These are phyloP conservation scores for Platichthys flesus DNA, from an alignment of 2,113 vertebrate species.

Conservation along the genomic window DNA sequence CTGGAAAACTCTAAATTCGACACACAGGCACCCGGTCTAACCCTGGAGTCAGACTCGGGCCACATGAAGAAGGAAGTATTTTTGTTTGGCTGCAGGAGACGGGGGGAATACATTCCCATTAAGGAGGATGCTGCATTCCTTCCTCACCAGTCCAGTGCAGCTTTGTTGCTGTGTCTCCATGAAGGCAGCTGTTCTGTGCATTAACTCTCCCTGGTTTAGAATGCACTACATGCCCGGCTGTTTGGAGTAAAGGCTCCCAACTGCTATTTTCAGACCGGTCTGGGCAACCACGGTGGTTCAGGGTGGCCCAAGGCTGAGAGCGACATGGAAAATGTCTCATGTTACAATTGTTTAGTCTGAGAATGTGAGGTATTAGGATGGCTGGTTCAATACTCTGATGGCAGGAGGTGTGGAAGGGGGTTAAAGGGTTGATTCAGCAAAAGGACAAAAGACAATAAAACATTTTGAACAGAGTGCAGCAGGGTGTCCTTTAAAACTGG, in stretches of 20 bases:
- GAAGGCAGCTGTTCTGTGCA: slow-evolving; percentile 70
- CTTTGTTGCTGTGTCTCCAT: slow-evolving; percentile 38
- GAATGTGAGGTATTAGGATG: slow-evolving; percentile 22
- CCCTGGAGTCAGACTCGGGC: slow-evolving; percentile 50
- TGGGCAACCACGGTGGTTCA: slow-evolving; percentile 17
- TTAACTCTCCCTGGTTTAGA: slow-evolving; percentile 59
- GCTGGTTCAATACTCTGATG: background rate
- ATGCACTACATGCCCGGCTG: slow-evolving; percentile 5
- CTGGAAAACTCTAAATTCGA: slow-evolving; percentile 49
- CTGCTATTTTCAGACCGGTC: slow-evolving; percentile 68
- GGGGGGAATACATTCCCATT: slow-evolving; percentile 30
- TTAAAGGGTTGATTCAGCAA: background rate
- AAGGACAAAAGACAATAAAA: too few relatives aligned
- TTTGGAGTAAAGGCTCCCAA: slow-evolving; percentile 35
- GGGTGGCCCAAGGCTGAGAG: slow-evolving; percentile 20
- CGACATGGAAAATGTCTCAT: slow-evolving; percentile 47
- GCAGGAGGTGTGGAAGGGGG: background rate
- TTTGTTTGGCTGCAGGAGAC: slow-evolving; percentile 23
- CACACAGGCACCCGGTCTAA: slow-evolving; percentile 49
- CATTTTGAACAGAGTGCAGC: too few relatives aligned
- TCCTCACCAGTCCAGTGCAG: slow-evolving; percentile 12
- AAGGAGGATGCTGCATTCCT: slow-evolving; percentile 50
- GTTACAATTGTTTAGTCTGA: slow-evolving; percentile 39
- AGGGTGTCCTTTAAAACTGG: too few relatives aligned
- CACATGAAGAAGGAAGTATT: slow-evolving; percentile 48